Evolutionary conservation across 2,888 invertebrate species (phyloP), one percentile per base, ranked within the genome.

Genomic region (Sphecodes monilicornis): DNA sequence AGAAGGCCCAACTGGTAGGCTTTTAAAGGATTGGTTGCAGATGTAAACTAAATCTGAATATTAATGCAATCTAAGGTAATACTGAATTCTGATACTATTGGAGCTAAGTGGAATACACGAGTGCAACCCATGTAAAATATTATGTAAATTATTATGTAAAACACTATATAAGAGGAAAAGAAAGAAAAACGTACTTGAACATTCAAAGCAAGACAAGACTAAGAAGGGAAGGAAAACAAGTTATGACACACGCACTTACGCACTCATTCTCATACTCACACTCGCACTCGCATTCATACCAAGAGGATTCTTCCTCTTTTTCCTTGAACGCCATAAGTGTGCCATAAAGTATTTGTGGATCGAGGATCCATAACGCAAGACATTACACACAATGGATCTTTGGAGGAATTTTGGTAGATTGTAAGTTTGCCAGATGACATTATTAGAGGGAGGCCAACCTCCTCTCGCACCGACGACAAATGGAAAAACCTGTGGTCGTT

Each of bases 351-450:
- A 54, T 22, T 3, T 50, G n/a, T n/a, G n/a, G n/a, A 13, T 54
- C 1, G 72, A 54, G 54, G 72, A 72, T 22, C 72, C 72, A n/a
- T 72, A 72, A 4, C 72, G 50, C 32, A 72, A n/a, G 3, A 54
- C n/a, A 54, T 72, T 72, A 29, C 72, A 54, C 1, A 54, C 54
- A 1, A 72, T 72, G 18, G 54, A n/a, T n/a, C 68, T 39, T 68
- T 68, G 68, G 41, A 68, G 68, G 68, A 68, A 68, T 1, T 0
- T 8, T 5, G 39, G 39, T 8, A 68, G n/a, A 1, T 68, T 41
- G 10, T 39, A 68, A 1, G 2, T 68, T 13, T 0, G 0, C 68
- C 68, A 68, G 3, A 68, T 68, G 1, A 4, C 3, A 39, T 41
- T n/a, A n/a, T 68, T 68, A 0, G 68, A 3, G 13, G 68, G 39